phyloP scores from a whole-genome alignment of 2,113 vertebrate genomes.

The Argyrosomus japonicus region DNA sequence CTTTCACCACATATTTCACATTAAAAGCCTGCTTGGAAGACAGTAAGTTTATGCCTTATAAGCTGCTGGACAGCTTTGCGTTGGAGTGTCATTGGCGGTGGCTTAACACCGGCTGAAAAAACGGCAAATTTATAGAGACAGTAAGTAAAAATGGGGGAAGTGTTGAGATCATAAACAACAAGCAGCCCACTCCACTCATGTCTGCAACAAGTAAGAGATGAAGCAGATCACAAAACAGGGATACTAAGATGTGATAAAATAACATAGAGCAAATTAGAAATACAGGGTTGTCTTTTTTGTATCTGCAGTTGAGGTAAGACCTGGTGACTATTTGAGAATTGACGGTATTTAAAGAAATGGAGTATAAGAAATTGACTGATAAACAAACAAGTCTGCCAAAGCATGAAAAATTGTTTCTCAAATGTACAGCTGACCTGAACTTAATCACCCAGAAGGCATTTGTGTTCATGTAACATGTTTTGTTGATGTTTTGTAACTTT shows the following conservation, averaged over 20 bases:
- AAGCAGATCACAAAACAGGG: neutral
- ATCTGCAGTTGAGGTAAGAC: slow-evolving; percentile 2
- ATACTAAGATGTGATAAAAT: neutral
- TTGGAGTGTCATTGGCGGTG: neutral
- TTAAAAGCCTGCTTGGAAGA: neutral
- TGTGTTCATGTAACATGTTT: slow-evolving; percentile 28
- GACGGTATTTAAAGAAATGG: neutral
- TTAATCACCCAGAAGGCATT: slow-evolving; percentile 55
- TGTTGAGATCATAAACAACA: neutral
- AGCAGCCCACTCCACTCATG: no score
- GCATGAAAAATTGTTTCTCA: slow-evolving; percentile 8
- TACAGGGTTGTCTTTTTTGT: neutral
- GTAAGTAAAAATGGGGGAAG: neutral
- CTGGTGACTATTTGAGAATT: neutral
- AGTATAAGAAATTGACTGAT: slow-evolving; percentile 6
- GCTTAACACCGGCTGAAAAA: neutral
- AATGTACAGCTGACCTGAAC: slow-evolving; percentile 33
- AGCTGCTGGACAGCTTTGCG: neutral
- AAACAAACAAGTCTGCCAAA: slow-evolving; percentile 10
- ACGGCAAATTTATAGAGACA: neutral
- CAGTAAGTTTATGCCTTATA: neutral
- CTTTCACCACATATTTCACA: neutral
- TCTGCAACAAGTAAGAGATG: neutral
- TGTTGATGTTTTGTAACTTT: slow-evolving; percentile 33
- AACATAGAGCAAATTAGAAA: neutral